Evolutionary conservation across 37 sponge, comb jelly and placozoan species (phyloP), one percentile per base, ranked within the genome.

Genomic region (Geodia barretti): DNA sequence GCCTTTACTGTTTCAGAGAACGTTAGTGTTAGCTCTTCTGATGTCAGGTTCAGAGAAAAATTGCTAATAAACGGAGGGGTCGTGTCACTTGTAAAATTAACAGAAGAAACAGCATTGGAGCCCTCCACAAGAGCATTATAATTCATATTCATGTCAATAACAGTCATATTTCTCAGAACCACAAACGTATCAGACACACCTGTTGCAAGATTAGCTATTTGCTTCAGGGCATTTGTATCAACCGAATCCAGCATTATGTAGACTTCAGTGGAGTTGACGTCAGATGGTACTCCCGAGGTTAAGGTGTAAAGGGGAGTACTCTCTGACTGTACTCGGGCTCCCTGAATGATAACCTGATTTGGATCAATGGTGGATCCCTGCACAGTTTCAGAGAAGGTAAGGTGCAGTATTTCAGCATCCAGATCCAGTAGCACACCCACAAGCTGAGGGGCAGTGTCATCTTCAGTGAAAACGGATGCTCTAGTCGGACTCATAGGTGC

Each of bases 321-420:
- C 23, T 75, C 37, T 17, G 64, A 43, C n/a, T 73, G 43, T 19
- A 41, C 23, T 8, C 72, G 54, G 25, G 41, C 33, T 24, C 80
- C 74, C 77, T 95, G 95, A 24, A 95, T 41, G n/a, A 83, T 85
- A 29, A 95, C 78, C 43, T 72, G 73, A 2, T 76, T 62, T 68
- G 92, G 79, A 86, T 88, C 68, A 31, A 95, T 73, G 20, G 88
- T 60, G 14, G 37, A 29, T 21, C 70, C 88, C 75, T 91, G 77
- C 20, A 95, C 89, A 26, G 92, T 91, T 58, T 95, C 95, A 28
- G 89, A 86, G 74, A 95, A 95, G 7, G 84, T 91, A 19, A 95
- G 68, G 26, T 62, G 71, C 8, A 91, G 76, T 0, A 75, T 39
- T 2, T 68, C 67, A 28, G n/a, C 5, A 33, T 88, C 88, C 62